A percentile compares a stretch with the other conserved stretches of the same genome.
phyloP scores from a whole-genome alignment of 2,797 vertebrate genomes.

The Micrastur ruficollis region DNA sequence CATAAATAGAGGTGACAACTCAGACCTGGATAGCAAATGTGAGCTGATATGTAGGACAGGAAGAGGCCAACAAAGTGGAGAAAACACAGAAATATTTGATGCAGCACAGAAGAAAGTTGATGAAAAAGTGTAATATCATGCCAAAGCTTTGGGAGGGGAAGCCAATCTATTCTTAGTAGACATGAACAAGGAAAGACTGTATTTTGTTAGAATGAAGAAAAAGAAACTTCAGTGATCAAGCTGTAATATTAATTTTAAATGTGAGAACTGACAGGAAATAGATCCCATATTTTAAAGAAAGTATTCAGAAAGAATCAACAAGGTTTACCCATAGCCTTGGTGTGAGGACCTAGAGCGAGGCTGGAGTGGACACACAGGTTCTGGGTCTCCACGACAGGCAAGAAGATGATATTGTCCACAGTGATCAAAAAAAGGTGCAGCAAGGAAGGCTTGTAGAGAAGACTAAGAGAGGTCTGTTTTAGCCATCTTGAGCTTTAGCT shows the following conservation, averaged over 20 bases:
- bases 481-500: conserved; percentile 53
- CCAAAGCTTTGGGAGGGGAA: not conserved
- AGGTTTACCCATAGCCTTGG: conserved; percentile 45
- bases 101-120: not conserved
- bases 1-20: not conserved
- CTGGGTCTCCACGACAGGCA: not conserved
- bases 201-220: not conserved
- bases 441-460: conserved; percentile 30
- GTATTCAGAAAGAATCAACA: conserved; percentile 14
- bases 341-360: conserved; percentile 7
- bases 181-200: not conserved
- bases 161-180: not conserved
- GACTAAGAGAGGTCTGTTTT: conserved; percentile 40
- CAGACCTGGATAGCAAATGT: not conserved
- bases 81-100: not conserved
- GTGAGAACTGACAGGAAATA: not conserved
- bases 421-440: conserved; percentile 13
- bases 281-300: not conserved
- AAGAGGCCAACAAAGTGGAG: not conserved
- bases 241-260: not conserved
- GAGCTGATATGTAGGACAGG: not conserved
- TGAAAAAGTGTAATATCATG: not conserved
- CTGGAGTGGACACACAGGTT: conserved; percentile 27
- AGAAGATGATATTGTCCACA: conserved; percentile 31
- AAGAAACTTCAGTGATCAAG: not conserved